These are phyloP conservation scores for Leptestheria dahalacensis DNA, from an alignment of 1,140 invertebrate genomes.

Conservation along the genomic window DNA sequence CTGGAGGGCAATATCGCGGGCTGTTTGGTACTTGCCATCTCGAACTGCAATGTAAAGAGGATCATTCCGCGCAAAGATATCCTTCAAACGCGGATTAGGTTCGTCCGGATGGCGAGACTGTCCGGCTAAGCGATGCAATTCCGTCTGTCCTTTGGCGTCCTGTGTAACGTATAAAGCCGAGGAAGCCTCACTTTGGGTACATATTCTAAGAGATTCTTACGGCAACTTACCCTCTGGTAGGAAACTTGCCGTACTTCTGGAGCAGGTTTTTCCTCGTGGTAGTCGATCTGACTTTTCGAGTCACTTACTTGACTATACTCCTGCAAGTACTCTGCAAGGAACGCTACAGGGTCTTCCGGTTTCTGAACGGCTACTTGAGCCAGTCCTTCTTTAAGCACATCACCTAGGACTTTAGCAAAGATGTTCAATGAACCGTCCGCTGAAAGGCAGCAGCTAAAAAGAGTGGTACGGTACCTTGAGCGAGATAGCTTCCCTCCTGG, in stretches of 20 bases:
- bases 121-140: slow-evolving; percentile 70
- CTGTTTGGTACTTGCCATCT: not conserved
- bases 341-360: slow-evolving; percentile 64
- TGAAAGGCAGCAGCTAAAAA: not conserved
- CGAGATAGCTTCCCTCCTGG: slow-evolving; percentile 65
- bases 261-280: not conserved
- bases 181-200: too few species aligned
- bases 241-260: too few species aligned
- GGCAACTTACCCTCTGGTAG: not conserved
- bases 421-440: not conserved
- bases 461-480: slow-evolving; percentile 57
- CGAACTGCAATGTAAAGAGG: not conserved
- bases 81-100: not conserved
- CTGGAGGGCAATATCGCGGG: not conserved
- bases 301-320: slow-evolving; percentile 32
- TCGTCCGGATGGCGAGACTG: slow-evolving; percentile 17
- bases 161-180: too few species aligned
- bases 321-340: slow-evolving; percentile 62
- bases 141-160: slow-evolving; percentile 75
- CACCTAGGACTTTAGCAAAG: slow-evolving; percentile 52
- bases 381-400: slow-evolving; percentile 69
- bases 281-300: too few species aligned
- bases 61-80: not conserved
- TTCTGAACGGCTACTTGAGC: slow-evolving; percentile 65
- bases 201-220: too few species aligned